These are phyloP conservation scores for Lumbricus terrestris DNA, from an alignment of 2,888 invertebrate species.

Conservation along the genomic window DNA sequence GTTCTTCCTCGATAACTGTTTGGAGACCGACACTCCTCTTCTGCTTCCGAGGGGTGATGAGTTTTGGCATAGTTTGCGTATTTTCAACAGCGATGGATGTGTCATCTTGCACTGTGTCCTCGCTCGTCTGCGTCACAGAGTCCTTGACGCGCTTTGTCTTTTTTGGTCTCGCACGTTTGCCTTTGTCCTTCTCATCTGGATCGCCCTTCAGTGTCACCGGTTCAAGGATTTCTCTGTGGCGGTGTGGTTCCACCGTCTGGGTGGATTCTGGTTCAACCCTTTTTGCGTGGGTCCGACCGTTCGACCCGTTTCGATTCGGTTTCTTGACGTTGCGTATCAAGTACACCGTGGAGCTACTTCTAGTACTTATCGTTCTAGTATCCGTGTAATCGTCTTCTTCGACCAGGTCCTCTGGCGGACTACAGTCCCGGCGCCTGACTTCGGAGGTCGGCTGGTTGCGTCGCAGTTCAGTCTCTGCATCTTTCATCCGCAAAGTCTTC, in stretches of 20 bases:
- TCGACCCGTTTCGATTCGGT: neutral
- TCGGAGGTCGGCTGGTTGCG: neutral
- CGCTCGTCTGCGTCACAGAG: constrained; percentile 7
- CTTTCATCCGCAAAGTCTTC: neutral
- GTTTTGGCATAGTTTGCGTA: neutral
- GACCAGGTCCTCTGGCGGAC: neutral
- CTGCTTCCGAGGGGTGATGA: neutral
- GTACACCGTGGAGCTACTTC: neutral
- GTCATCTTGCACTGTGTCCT: neutral
- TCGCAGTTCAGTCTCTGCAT: neutral
- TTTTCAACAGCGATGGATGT: neutral
- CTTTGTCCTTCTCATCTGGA: neutral
- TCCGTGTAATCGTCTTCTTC: neutral
- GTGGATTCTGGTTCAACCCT: neutral
- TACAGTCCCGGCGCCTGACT: neutral
- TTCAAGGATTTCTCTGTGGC: neutral
- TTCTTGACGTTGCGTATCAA: constrained; percentile 11
- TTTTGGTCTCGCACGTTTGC: neutral
- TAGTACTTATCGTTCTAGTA: neutral
- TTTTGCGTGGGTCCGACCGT: neutral
- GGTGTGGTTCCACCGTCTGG: neutral
- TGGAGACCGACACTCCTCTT: neutral
- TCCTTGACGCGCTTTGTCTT: constrained; percentile 5
- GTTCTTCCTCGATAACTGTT: neutral
- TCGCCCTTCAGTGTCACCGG: neutral